Conservation (phyloP, 2,113 vertebrate genomes). For the Halcyon senegalensis region DNA sequence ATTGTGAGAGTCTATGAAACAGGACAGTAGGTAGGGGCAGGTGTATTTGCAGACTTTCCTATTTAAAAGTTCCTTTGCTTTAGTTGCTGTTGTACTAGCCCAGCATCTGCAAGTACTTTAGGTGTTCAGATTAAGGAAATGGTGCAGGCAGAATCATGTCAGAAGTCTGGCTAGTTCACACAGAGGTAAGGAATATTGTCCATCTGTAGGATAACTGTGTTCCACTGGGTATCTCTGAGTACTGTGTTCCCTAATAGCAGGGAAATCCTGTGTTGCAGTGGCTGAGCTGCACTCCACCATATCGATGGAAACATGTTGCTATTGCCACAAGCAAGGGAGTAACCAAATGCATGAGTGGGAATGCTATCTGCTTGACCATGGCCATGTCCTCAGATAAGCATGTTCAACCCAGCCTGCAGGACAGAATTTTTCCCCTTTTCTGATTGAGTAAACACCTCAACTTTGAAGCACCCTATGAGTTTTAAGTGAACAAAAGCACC, state of each 20-base stretch:
- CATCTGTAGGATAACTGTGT: neutral
- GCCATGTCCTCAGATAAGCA: neutral
- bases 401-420: neutral
- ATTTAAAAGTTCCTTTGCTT: neutral
- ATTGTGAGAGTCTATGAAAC: neutral
- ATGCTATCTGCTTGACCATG: neutral
- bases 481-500: neutral
- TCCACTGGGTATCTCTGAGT: neutral
- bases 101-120: neutral
- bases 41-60: neutral
- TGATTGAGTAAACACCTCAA: neutral
- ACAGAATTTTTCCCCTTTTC: neutral
- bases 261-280: neutral
- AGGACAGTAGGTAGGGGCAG: neutral
- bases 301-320: neutral
- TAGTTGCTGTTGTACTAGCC: neutral
- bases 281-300: neutral
- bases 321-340: neutral
- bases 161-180: neutral
- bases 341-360: neutral
- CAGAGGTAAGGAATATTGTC: accelerated
- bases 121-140: neutral
- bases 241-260: neutral
- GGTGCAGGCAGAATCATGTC: neutral
- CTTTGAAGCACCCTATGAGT: neutral